Conservation (phyloP, 2,797 vertebrate species). For the Oreochromis mossambicus region DNA sequence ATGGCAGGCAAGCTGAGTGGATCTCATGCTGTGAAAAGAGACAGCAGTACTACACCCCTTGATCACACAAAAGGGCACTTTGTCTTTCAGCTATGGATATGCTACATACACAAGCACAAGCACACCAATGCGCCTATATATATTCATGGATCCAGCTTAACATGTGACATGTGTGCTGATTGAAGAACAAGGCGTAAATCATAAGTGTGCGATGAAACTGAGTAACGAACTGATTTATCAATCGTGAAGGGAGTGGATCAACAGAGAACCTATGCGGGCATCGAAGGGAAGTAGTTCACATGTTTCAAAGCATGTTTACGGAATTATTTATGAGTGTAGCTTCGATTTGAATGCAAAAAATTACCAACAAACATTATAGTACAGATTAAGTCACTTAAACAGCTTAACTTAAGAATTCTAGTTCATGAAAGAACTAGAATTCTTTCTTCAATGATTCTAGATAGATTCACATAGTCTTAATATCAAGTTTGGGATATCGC, state of each 20-base stretch:
- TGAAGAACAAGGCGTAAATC: slow-evolving; percentile 8
- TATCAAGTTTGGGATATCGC: background rate
- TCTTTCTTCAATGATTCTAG: background rate
- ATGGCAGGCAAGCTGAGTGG: slow-evolving; percentile 50
- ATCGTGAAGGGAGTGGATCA: background rate
- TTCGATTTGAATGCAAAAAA: background rate
- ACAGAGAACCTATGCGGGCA: background rate
- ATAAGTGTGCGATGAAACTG: background rate
- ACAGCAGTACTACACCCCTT: slow-evolving; percentile 33
- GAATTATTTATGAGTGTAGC: background rate
- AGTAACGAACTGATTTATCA: background rate
- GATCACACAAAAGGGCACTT: slow-evolving; percentile 54
- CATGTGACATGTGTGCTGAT: slow-evolving; percentile 5
- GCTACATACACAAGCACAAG: background rate
- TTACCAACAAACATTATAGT: accelerated
- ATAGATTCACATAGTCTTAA: background rate
- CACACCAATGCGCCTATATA: background rate
- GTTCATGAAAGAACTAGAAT: background rate
- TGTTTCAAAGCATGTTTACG: background rate
- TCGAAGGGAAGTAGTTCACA: background rate
- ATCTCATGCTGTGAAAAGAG: slow-evolving; percentile 47
- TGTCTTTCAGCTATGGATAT: slow-evolving; percentile 5
- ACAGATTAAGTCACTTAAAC: background rate
- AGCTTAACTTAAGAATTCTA: background rate
- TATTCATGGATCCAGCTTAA: slow-evolving; percentile 23